Base-by-base conservation (phyloP, 2,797 vertebrate species). In the Macropus fuliginosus region DNA sequence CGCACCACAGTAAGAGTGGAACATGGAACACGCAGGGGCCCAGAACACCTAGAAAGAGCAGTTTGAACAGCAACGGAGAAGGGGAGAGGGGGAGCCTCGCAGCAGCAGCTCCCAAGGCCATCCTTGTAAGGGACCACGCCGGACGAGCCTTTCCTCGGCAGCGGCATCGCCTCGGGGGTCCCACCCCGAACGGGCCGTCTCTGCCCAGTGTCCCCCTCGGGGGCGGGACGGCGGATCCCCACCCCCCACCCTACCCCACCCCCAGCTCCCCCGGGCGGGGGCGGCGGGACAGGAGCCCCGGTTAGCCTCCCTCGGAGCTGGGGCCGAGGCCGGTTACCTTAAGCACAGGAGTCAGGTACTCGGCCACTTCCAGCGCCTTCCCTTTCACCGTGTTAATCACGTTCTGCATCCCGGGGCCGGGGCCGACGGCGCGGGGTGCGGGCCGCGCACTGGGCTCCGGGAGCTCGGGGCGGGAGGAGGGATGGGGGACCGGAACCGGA, bases 321-420 rank as follows among this genome's bases (percentile, higher is more conserved):
- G 52, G 90, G 92, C 92, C 94, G 28, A 91, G 24, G 96, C 97
- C 40, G 97, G 98, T 98, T 99, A 99, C 99, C 99, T 99, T 99
- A 91, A 99, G 97, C 29, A 99, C 99, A 0, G 99, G 99, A 0
- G 99, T 99, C 95, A 99, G 99, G 91, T 99, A 99, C 98, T 99
- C 99, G 6, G 99, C 99, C 98, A 99, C 99, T 1, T 99, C 99
- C 91, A 99, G 98, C 0, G 99, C 99, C 93, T 99, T 99, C 93
- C 99, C 99, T 96, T 99, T 99, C 98, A 99, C 99, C 1, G 99
- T 99, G 98, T 99, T 99, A 94, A 99, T 99, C 54, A 99, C 99
- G 99, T 99, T 99, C 99, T 99, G 99, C 99, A 99, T 99, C 92
- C 95, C 98, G 97, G 55, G 59, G 96, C 97, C 97, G 93, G 56